These are phyloP conservation scores for Anolis carolinensis DNA, from an alignment of 2,113 vertebrate genomes.

Conservation along the genomic window DNA sequence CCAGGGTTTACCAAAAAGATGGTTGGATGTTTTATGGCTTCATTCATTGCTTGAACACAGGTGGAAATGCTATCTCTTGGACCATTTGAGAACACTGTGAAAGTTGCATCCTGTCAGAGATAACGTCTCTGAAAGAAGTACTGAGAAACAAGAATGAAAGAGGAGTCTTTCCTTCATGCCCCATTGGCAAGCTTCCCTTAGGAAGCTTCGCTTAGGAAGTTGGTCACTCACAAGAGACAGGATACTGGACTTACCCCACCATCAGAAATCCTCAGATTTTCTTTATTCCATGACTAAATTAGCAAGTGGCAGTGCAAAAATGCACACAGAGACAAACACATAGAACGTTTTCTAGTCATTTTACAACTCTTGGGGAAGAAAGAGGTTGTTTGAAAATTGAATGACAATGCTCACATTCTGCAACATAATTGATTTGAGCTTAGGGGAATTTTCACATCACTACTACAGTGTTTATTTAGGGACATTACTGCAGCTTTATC, in stretches of 20 bases:
- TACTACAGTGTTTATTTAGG: background rate
- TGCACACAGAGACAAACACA: too few relatives aligned
- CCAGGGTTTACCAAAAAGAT: background rate
- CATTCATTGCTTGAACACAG: background rate
- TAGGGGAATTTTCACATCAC: background rate
- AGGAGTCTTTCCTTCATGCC: background rate
- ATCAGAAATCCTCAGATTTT: background rate
- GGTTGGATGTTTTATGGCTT: background rate
- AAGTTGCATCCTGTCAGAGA: background rate
- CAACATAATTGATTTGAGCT: constrained; percentile 9
- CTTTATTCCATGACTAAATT: background rate
- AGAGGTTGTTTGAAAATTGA: background rate
- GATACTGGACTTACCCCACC: too few relatives aligned
- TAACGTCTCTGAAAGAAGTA: background rate
- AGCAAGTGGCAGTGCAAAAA: background rate
- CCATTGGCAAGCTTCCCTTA: background rate
- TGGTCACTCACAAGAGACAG: background rate
- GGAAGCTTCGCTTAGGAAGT: background rate
- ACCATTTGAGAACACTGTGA: background rate
- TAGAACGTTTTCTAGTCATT: background rate
- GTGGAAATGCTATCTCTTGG: background rate
- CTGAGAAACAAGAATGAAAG: background rate
- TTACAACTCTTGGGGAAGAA: background rate
- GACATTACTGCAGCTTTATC: constrained; percentile 22
- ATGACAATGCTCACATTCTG: background rate